Evolutionary conservation across 2,888 invertebrate species (phyloP), one percentile per base, ranked within the genome.

Genomic region (Elegia similella): DNA sequence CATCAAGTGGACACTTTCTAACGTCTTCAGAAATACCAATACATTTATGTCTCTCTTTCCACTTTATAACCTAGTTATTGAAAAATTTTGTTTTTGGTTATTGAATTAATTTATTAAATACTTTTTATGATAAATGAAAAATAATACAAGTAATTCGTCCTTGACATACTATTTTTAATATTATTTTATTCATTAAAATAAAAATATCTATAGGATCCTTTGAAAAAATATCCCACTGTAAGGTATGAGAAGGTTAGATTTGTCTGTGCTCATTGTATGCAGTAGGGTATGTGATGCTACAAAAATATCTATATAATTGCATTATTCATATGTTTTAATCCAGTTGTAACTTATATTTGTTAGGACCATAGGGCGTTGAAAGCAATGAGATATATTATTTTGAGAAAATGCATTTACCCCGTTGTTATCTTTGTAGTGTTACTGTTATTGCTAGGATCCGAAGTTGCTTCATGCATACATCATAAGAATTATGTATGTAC

Each of bases 351-450:
- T 62, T 62, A 62, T 61, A 58, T 58, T 46, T 52, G 46, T 59
- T 59, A 62, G 66, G 65, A 64, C 69, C 60, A 62, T 76, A 77
- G 67, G 62, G 65, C 60, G 69, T 73, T 72, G 55, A 72, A 23
- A 71, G 62, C 68, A 63, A 66, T 73, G 73, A 79, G 64, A 77
- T 71, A 73, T 73, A 76, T 84, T 82, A 82, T 86, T 87, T 87
- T 86, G 80, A 80, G 82, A 86, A 79, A 75, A 73, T 80, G 81
- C 82, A 86, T 88, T 89, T 88, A 87, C 82, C 80, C 73, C 74
- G 75, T 86, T 81, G 84, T 83, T 75, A 72, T 17, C 61, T 68
- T 68, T 72, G 69, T 78, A 77, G 72, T 73, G 68, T 53, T 78
- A 74, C 67, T 72, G 76, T 80, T 78, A 75, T 72, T 72, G 72